phyloP scores from a whole-genome alignment of 2,888 invertebrate genomes.

The Melanostoma mellinum region DNA sequence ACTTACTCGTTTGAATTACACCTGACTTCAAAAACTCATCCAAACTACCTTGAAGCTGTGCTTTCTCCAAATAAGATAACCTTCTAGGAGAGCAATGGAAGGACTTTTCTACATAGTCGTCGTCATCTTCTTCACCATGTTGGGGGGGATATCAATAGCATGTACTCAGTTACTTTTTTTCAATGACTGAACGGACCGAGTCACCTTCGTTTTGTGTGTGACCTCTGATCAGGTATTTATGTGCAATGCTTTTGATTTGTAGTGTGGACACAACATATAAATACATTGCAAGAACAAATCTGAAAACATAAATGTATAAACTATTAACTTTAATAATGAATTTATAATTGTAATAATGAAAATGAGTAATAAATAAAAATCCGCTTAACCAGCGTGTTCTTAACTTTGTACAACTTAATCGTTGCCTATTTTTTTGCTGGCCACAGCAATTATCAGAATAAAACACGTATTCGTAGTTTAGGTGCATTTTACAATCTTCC shows the following conservation, averaged over 20 bases:
- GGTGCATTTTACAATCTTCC: constrained; percentile 19
- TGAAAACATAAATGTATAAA: constrained; percentile 29
- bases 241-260: constrained; percentile 37
- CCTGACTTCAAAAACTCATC: too few relatives aligned
- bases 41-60: too few relatives aligned
- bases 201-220: constrained; percentile 34
- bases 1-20: too few relatives aligned
- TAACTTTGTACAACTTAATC: constrained; percentile 23
- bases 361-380: constrained; percentile 26
- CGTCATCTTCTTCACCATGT: too few relatives aligned
- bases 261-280: constrained; percentile 44
- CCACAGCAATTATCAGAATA: constrained; percentile 24
- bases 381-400: constrained; percentile 17
- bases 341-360: constrained; percentile 16
- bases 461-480: constrained; percentile 15
- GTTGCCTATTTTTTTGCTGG: constrained; percentile 35
- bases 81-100: too few relatives aligned
- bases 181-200: too few relatives aligned
- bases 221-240: constrained; percentile 27
- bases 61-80: too few relatives aligned
- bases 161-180: too few relatives aligned
- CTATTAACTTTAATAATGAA: constrained; percentile 25
- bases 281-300: constrained; percentile 41
- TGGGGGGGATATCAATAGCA: too few relatives aligned
- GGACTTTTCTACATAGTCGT: too few relatives aligned